Conservation (phyloP, 53 echinoderm and acorn worm species). For the Crossaster papposus region DNA sequence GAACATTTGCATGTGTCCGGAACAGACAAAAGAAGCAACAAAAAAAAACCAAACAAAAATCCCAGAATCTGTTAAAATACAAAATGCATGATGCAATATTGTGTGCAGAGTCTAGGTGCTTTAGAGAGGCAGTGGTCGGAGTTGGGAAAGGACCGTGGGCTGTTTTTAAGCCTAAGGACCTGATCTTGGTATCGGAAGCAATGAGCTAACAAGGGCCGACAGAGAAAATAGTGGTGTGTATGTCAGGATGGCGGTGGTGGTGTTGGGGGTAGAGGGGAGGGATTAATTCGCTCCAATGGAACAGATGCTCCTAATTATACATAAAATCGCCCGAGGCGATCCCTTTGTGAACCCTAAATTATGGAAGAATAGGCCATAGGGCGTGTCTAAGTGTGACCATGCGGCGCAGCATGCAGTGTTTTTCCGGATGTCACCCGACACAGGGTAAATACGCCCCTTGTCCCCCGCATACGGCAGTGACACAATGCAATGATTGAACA, state of each 20-base stretch:
- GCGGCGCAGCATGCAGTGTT: neutral
- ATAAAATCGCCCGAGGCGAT: neutral
- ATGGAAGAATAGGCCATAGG: neutral
- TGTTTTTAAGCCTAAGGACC: slow-evolving; percentile 8
- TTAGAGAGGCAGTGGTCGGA: neutral
- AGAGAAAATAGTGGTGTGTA: neutral
- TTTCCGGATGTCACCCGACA: slow-evolving; percentile 29
- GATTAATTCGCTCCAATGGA: neutral
- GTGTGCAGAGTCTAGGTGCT: neutral
- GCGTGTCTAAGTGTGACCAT: slow-evolving; percentile 24
- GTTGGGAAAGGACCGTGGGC: neutral
- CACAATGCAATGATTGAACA: neutral
- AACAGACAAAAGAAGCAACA: neutral
- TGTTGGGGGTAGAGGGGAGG: neutral
- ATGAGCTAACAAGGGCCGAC: neutral
- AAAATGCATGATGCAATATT: neutral
- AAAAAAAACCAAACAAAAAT: neutral
- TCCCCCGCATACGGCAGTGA: neutral
- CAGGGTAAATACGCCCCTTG: slow-evolving; percentile 36
- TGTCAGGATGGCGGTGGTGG: neutral
- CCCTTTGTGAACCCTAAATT: slow-evolving; percentile 35
- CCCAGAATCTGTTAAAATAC: neutral
- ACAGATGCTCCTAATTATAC: slow-evolving; percentile 29
- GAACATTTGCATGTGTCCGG: slow-evolving; percentile 52
- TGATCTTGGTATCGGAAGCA: neutral